Conservation (phyloP, 2,113 vertebrate species). For the Lathamus discolor region DNA sequence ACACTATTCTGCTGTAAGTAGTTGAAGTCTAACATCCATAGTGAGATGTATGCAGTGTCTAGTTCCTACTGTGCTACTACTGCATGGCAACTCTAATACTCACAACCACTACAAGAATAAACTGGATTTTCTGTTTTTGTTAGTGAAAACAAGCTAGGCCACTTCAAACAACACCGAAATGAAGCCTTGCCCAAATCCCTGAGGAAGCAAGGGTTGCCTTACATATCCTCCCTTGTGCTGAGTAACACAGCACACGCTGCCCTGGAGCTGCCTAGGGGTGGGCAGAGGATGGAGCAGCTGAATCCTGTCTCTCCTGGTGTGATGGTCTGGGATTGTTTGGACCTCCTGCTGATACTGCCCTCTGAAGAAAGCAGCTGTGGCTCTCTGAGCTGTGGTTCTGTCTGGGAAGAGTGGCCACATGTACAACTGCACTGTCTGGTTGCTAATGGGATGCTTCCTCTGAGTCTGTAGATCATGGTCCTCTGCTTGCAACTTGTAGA, state of each 20-base stretch:
- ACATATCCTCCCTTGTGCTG: not conserved
- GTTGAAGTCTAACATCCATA: not conserved
- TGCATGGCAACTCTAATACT: not conserved
- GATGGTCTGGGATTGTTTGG: not conserved
- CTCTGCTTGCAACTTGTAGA: not conserved
- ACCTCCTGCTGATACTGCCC: not conserved
- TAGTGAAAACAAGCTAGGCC: not conserved
- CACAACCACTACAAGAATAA: not conserved
- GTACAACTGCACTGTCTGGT: not conserved
- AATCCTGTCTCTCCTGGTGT: not conserved
- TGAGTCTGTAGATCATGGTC: not conserved
- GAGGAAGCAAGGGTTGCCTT: not conserved
- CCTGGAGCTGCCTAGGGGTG: not conserved
- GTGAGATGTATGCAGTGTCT: not conserved
- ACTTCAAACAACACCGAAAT: not conserved
- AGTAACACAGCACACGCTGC: not conserved
- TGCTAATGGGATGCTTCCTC: not conserved
- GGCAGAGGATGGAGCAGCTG: not conserved
- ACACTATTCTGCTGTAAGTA: not conserved
- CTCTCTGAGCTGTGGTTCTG: not conserved
- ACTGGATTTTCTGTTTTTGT: not conserved
- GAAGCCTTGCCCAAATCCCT: not conserved
- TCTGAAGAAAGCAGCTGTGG: not conserved
- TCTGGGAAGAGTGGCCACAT: not conserved
- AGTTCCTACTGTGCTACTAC: not conserved